Percentiles rank a stretch among this genome's conserved stretches.
These are phyloP conservation scores for Masnerella sp. DNA, from an alignment of 2,888 invertebrate species.

Conservation along the genomic window DNA sequence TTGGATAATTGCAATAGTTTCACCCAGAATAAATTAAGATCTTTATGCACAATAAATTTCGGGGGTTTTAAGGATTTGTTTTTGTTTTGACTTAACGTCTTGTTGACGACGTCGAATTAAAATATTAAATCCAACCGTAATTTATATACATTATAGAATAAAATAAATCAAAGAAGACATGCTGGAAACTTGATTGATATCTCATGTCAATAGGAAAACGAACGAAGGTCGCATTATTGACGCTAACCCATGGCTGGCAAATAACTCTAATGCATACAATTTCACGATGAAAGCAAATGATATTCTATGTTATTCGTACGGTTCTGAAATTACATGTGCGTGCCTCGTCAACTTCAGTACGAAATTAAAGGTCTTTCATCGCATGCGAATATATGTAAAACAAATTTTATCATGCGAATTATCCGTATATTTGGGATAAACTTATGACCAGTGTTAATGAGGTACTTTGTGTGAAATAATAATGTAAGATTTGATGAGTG, in stretches of 20 bases:
- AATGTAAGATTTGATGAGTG: constrained; percentile 20
- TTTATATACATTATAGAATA: not conserved
- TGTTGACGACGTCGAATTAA: not conserved
- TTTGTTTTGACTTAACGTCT: not conserved
- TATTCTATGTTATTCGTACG: constrained; percentile 48
- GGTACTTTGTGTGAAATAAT: constrained; percentile 31
- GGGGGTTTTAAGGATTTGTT: no score
- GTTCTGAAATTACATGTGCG: constrained; percentile 48
- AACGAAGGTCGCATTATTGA: constrained; percentile 43
- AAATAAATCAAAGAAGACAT: constrained; percentile 32
- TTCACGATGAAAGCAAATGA: constrained; percentile 53
- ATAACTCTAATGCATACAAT: constrained; percentile 50
- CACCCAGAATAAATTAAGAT: constrained; percentile 15
- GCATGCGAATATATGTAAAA: constrained; percentile 46
- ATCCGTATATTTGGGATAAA: constrained; percentile 39
- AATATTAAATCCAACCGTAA: constrained; percentile 36
- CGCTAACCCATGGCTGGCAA: constrained; percentile 45
- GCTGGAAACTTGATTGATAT: constrained; percentile 21
- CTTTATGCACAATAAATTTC: constrained; percentile 3
- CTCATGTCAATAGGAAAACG: constrained; percentile 29
- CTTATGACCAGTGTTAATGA: constrained; percentile 24
- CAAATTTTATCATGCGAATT: constrained; percentile 49
- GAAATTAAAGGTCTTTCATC: constrained; percentile 53
- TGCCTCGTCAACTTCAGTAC: constrained; percentile 36
- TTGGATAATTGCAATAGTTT: constrained; percentile 10